Evolutionary conservation across 2,797 vertebrate genomes (phyloP).

Genomic region (Epinephelus coioides): DNA sequence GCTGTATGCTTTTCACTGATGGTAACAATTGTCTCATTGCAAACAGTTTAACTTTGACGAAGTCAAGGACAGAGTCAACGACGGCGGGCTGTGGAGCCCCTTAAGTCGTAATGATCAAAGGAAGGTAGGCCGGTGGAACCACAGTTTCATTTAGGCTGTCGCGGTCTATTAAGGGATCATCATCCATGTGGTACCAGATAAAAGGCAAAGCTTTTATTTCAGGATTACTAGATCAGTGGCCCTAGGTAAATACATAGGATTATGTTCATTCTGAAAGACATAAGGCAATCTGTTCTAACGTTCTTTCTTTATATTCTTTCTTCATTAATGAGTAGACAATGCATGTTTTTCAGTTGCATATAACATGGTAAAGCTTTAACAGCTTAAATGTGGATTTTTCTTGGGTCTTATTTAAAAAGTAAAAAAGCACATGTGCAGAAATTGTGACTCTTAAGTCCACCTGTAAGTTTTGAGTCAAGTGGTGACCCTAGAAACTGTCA

Average conservation of each 20-base stretch:
- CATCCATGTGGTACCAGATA: constrained; percentile 60
- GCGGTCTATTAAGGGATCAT: constrained; percentile 58
- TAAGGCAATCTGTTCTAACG: background rate
- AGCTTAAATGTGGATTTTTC: background rate
- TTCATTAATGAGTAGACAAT: background rate
- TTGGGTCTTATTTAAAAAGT: background rate
- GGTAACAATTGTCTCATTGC: constrained; percentile 70
- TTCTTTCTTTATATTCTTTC: background rate
- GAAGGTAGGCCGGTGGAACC: constrained; percentile 38
- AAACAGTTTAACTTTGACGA: constrained; percentile 73
- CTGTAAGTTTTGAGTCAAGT: background rate
- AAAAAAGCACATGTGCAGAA: background rate
- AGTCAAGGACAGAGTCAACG: constrained; percentile 71
- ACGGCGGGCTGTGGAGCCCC: constrained; percentile 51
- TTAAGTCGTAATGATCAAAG: constrained; percentile 75
- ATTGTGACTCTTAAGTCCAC: background rate
- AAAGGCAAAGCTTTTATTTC: constrained; percentile 48
- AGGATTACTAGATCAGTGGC: constrained; percentile 35
- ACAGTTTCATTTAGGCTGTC: constrained; percentile 71
- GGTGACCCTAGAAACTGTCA: constrained; percentile 1
- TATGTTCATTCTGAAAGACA: constrained; percentile 15
- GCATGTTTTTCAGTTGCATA: background rate
- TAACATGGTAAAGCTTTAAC: background rate
- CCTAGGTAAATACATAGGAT: constrained; percentile 12
- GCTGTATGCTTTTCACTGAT: constrained; percentile 62